Percentiles rank a stretch among this genome's conserved stretches.
Conservation (phyloP, 2,113 vertebrate species). For the Albula glossodonta region DNA sequence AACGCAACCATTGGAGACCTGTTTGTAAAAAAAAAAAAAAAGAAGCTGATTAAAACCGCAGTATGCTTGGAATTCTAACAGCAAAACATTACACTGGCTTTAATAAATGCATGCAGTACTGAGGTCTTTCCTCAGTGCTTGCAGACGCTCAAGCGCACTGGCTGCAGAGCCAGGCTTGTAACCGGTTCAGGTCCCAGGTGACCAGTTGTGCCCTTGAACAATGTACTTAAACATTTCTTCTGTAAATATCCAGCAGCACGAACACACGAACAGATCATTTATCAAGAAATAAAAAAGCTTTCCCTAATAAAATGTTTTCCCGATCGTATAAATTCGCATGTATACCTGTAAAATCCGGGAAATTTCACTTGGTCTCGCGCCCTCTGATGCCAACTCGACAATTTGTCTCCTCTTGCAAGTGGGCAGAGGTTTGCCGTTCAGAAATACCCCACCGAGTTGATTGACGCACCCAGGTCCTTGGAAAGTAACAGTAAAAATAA, state of each 20-base stretch:
- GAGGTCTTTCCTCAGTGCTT: background rate
- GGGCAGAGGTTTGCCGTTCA: constrained; percentile 89
- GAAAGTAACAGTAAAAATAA: constrained; percentile 1
- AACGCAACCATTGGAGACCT: constrained; percentile 94
- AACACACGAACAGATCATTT: no score
- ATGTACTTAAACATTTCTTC: background rate
- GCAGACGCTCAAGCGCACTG: background rate
- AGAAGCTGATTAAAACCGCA: background rate
- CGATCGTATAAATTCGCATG: no score
- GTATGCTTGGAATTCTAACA: background rate
- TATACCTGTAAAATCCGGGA: constrained; percentile 75
- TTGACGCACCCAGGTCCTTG: constrained; percentile 79
- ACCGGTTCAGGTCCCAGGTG: background rate
- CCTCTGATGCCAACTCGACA: constrained; percentile 77
- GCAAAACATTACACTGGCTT: no score
- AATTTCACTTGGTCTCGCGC: constrained; percentile 83
- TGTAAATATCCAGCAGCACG: background rate
- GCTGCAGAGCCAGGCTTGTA: background rate
- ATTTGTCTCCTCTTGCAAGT: constrained; percentile 77
- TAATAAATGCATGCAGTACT: no score
- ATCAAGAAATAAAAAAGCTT: background rate
- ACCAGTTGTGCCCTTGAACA: background rate
- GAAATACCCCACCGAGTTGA: constrained; percentile 86
- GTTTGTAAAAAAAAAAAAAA: constrained; percentile 1
- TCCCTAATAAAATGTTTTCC: no score